Conservation (phyloP, 1,140 invertebrate genomes). For the Cepaea nemoralis region DNA sequence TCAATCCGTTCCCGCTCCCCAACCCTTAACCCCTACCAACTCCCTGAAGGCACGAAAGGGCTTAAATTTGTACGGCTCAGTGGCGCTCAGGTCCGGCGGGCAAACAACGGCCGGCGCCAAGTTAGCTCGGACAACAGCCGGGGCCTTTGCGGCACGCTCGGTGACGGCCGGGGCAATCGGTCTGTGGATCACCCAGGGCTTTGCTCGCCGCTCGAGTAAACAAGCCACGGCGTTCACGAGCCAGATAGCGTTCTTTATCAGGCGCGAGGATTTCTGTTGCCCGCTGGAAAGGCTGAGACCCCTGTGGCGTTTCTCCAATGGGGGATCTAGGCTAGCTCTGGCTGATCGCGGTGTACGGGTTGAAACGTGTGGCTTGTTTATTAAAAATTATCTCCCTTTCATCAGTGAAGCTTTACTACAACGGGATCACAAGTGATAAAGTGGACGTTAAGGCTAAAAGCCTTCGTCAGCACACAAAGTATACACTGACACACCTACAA, state of each 20-base stretch:
- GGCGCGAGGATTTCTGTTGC: constrained; percentile 28
- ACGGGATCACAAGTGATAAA: too few relatives aligned
- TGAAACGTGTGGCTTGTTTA: too few relatives aligned
- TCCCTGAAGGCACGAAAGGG: not conserved
- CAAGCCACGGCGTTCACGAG: constrained; percentile 32
- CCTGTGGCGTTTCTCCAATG: not conserved
- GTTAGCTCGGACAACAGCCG: constrained; percentile 30
- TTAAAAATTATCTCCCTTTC: too few relatives aligned
- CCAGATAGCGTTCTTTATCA: constrained; percentile 31
- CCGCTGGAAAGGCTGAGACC: not conserved
- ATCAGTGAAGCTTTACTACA: too few relatives aligned
- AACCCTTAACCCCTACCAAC: too few relatives aligned
- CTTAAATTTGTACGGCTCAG: not conserved
- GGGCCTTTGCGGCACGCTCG: constrained; percentile 7
- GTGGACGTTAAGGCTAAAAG: too few relatives aligned
- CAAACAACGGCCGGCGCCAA: constrained; percentile 27
- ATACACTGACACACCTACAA: too few relatives aligned
- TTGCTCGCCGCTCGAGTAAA: constrained; percentile 35
- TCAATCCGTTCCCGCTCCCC: too few relatives aligned
- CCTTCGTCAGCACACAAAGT: too few relatives aligned
- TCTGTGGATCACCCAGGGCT: constrained; percentile 27
- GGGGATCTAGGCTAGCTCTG: too few relatives aligned
- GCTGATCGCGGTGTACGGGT: too few relatives aligned
- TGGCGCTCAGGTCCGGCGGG: constrained; percentile 28
- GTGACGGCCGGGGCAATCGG: constrained; percentile 35